Conservation (phyloP, 2,888 invertebrate species). For the Cyclophora albipunctata region DNA sequence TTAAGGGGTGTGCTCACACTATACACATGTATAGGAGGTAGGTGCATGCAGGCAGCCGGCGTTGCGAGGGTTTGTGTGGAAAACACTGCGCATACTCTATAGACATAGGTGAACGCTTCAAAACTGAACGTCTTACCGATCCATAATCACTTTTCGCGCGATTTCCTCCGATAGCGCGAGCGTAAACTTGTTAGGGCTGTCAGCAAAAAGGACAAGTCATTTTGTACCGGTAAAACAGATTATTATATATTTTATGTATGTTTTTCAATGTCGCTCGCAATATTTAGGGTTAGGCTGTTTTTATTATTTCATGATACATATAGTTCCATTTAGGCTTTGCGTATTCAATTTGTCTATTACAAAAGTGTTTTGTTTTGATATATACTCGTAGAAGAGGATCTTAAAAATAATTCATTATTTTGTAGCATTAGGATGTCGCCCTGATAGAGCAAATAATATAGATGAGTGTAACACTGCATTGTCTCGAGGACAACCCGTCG, state of each 20-base stretch:
- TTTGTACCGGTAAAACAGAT: too few species aligned
- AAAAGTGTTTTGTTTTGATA: too few species aligned
- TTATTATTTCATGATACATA: too few species aligned
- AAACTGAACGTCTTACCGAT: conserved; percentile 55
- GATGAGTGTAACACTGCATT: conserved; percentile 10
- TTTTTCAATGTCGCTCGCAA: background rate
- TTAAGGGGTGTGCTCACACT: conserved; percentile 16
- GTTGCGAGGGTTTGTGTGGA: conserved; percentile 7
- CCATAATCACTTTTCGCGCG: conserved; percentile 63
- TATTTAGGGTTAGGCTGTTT: background rate
- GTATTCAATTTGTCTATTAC: too few species aligned
- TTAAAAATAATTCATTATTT: too few species aligned
- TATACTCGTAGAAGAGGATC: too few species aligned
- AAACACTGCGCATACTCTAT: conserved; percentile 1
- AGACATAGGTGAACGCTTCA: conserved; percentile 36
- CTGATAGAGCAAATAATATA: too few species aligned
- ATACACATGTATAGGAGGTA: conserved; percentile 13
- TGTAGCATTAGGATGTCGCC: too few species aligned
- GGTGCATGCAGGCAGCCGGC: conserved; percentile 1
- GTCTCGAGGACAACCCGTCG: conserved; percentile 39
- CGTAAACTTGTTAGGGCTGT: conserved; percentile 46
- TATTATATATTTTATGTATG: background rate
- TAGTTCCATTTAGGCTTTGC: too few species aligned
- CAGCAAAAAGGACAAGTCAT: conserved; percentile 3
- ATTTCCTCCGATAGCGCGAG: conserved; percentile 57